Evolutionary conservation across 1,140 invertebrate genomes (phyloP), one percentile per base, ranked within the genome.

Genomic region (Varroa destructor): DNA sequence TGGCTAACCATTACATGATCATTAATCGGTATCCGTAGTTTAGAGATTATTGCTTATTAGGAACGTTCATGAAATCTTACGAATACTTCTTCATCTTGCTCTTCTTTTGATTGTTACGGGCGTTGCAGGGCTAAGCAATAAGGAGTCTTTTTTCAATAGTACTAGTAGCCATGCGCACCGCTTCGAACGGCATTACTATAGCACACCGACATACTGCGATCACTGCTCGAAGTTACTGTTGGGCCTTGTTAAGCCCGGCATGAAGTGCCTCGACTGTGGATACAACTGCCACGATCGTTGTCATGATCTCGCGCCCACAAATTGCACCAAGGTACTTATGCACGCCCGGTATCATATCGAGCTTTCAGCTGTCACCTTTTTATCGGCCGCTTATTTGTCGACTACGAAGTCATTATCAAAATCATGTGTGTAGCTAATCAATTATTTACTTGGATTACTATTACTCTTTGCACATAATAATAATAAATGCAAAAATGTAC

Each of bases 231-330:
- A 89, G 78, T 82, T 95, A 42, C 82, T 97, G 43, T 95, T 92
- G 91, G 91, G 90, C 6, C 88, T 92, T n/a, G 89, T 93, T n/a
- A 89, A 89, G 81, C 82, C 80, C 74, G 80, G 81, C 5, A 85
- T 93, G 79, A 84, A 89, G 73, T 96, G 92, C 79, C 85, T 88
- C 75, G 92, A 96, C 79, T 97, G 93, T 81, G 91, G 91, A n/a
- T 92, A 91, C 77, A 90, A 89, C 75, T 94, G 90, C 79, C 93
- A 97, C 80, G 93, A 97, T 78, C 92, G 93, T 77, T 96, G 93
- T 80, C 86, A 87, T 61, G 89, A 93, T 71, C 81, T 85, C 71
- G 89, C 93, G 40, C 88, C 91, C 58, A 90, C 92, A 80, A 93
- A 92, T 79, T 94, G 92, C 81, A 91, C 90, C 55, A 75, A 92